Evolutionary conservation across 2,113 vertebrate species (phyloP), one percentile per base, ranked within the genome.

Genomic region (Dolichallabes microphthalmus): DNA sequence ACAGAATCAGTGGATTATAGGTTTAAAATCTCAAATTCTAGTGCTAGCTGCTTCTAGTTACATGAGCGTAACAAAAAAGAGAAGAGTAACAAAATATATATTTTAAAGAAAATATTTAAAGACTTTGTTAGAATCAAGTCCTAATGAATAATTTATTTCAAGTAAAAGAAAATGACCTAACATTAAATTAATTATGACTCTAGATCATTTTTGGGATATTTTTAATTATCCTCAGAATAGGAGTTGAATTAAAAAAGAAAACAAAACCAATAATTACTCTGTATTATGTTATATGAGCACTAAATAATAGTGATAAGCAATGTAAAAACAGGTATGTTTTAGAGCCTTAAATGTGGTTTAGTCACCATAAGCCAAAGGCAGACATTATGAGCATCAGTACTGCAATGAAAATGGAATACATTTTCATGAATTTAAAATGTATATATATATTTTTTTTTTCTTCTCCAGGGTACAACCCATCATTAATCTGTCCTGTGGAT

Each of bases 401-500:
- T 77, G 53, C 76, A 20, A 78, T 57, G 27, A 58, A 13, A 8
- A 78, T 12, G 9, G 52, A 78, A 78, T 58, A 78, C 1, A 78
- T 35, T 12, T 58, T 32, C 53, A 35, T 22, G 27, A 58, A 32
- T 58, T 58, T 58, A 14, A 75, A 75, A 50, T 52, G 27, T 74
- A 45, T 45, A 25, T 73, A 50, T 22, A 35, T 45, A 3, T 61
- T 20, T 30, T 66, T 27, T 30, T 30, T 66, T 32, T 57, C 58
- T 22, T 35, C 19, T 35, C 19, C 1, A 0, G n/a, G 20, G 75
- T 77, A 32, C 17, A 78, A 35, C 55, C 27, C 76, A 19, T 53
- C 50, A 77, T 77, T 77, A 77, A 32, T 30, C 76, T 78, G 53
- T 78, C 55, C 17, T 78, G 10, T 35, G 27, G 76, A 58, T 58